These are phyloP conservation scores for Phrynocephalus vlangalii DNA, from an alignment of 2,797 vertebrate species.

Conservation along the genomic window DNA sequence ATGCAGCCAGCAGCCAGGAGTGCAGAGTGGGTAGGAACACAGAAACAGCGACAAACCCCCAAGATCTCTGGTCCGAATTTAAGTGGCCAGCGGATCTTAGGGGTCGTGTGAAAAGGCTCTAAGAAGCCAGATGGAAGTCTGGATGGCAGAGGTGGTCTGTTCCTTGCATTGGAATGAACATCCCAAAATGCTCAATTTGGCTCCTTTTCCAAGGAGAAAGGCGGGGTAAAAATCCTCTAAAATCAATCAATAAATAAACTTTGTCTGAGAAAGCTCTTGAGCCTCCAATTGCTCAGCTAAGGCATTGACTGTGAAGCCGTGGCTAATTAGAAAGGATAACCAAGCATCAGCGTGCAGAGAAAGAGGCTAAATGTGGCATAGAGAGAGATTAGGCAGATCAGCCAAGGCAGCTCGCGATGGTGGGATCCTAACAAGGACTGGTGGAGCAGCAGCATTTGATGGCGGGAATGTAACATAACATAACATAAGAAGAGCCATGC, in stretches of 20 bases:
- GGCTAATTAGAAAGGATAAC: conserved; percentile 60
- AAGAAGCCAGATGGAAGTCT: too few species aligned
- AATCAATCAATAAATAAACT: too few species aligned
- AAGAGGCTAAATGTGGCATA: conserved; percentile 50
- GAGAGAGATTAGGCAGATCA: conserved; percentile 58
- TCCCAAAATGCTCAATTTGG: neutral
- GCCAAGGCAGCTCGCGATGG: conserved; percentile 51
- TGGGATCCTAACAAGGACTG: conserved; percentile 54
- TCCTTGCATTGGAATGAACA: neutral
- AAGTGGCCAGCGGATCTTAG: too few species aligned
- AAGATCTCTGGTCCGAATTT: too few species aligned
- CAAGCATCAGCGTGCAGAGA: conserved; percentile 52
- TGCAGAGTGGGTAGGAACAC: too few species aligned
- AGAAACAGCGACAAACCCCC: too few species aligned
- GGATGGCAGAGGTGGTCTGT: neutral
- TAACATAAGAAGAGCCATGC: too few species aligned
- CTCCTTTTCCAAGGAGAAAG: too few species aligned
- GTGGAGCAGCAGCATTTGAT: conserved; percentile 33
- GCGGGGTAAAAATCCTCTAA: too few species aligned
- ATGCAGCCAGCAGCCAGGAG: too few species aligned
- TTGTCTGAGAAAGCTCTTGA: conserved; percentile 35
- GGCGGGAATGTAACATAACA: neutral
- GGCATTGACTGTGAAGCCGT: conserved; percentile 40
- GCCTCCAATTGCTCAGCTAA: conserved; percentile 48
- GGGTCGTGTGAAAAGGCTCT: too few species aligned